Evolutionary conservation across 2,888 invertebrate species (phyloP), one percentile per base, ranked within the genome.

Genomic region (Glaucopsyche alexis): DNA sequence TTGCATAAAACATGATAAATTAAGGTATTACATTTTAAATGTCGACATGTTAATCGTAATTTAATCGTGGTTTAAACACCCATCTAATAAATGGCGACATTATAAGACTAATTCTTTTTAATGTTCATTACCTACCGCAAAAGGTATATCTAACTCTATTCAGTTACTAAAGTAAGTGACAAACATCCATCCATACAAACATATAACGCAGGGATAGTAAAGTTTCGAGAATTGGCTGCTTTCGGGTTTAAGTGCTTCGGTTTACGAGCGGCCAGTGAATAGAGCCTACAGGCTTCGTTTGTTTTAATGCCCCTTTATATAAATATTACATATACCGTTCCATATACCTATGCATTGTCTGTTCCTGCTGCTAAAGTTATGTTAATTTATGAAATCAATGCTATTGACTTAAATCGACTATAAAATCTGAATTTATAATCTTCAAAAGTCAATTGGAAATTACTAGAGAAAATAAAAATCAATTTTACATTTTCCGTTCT

Each of bases 191-290:
- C 29, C 60, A 60, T 29, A 38, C 60, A 60, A 60, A 60, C 29
- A 38, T 9, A 11, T 60, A 60, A 60, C 29, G 29, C 60, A 14
- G 60, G 47, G 60, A 60, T 60, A 60, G 60, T 60, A 60, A 60
- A 67, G 67, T 67, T 67, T 67, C 42, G 67, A 42, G 67, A 67
- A 67, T 67, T 67, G 67, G 16, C 67, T 19, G 42, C 40, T 66
- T 66, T 42, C 42, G 16, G 40, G 67, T 45, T 67, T 67, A 42
- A 42, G 42, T 16, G 42, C 45, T 67, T 67, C 13, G 29, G 29
- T 60, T 60, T 60, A 60, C 60, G 60, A 60, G 29, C 60, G 60
- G 13, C 60, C 29, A 29, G 60, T 60, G 60, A 60, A 60, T 60
- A 60, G 29, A 60, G 29, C 19, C 19, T 60, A 11, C 55, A 19